Evolutionary conservation across 2,888 invertebrate species (phyloP).

Genomic region (Elysia crispata): DNA sequence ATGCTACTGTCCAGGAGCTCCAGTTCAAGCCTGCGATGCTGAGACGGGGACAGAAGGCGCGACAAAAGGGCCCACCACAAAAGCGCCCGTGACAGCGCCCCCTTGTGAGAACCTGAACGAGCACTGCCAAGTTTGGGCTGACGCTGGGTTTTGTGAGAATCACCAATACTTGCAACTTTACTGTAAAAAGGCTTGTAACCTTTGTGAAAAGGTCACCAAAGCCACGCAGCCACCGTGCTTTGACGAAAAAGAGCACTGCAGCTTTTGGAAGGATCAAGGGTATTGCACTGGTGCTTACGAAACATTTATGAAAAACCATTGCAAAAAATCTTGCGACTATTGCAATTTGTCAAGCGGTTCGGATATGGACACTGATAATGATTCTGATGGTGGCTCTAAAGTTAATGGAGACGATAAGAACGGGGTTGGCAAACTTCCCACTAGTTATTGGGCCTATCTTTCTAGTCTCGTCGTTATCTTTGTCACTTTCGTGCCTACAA

Average conservation of each 20-base stretch:
- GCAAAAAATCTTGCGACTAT: slow-evolving; percentile 44
- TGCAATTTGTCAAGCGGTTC: slow-evolving; percentile 21
- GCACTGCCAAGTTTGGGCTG: slow-evolving; percentile 53
- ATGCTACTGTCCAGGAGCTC: slow-evolving; percentile 49
- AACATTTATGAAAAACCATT: slow-evolving; percentile 48
- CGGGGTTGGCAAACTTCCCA: no score
- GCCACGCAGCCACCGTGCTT: slow-evolving; percentile 23
- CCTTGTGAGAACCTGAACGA: slow-evolving; percentile 51
- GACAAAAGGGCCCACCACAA: slow-evolving; percentile 2
- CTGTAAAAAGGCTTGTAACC: slow-evolving; percentile 46
- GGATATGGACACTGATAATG: no score
- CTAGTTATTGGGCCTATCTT: no score
- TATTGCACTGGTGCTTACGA: slow-evolving; percentile 44
- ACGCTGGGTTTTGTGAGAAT: slow-evolving; percentile 52
- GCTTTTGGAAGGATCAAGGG: slow-evolving; percentile 42
- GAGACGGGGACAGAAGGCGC: neutral
- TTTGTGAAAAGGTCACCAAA: slow-evolving; percentile 5
- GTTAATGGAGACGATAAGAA: no score
- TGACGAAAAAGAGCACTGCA: slow-evolving; percentile 43
- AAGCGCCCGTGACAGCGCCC: neutral
- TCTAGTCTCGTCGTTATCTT: no score
- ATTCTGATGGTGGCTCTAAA: no score
- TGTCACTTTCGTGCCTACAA: no score
- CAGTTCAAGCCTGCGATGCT: slow-evolving; percentile 48
- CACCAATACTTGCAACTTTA: slow-evolving; percentile 40